Evolutionary conservation across 2,113 vertebrate species (phyloP).

Genomic region (Spea multiplicata): DNA sequence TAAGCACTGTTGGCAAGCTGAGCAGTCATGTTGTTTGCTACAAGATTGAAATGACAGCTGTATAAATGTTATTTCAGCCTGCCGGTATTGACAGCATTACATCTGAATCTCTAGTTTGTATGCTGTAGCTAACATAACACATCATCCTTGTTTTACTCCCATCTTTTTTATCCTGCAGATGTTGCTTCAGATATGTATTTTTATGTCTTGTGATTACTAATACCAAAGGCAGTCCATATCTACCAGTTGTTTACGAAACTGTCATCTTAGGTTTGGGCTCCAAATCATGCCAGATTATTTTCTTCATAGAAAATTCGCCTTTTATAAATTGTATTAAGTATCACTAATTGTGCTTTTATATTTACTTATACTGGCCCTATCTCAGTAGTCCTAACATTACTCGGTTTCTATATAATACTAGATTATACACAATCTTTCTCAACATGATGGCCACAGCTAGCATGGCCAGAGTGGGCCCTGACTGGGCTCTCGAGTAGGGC

Average conservation of each 20-base stretch:
- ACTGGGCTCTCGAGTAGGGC: too few relatives aligned
- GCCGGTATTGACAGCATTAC: slow-evolving; percentile 5
- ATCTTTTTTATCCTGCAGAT: neutral
- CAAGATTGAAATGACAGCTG: slow-evolving; percentile 19
- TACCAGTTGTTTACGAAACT: neutral
- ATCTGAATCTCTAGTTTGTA: neutral
- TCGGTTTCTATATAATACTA: too few relatives aligned
- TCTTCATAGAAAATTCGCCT: too few relatives aligned
- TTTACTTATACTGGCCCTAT: too few relatives aligned
- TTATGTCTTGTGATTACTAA: neutral
- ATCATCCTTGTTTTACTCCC: slow-evolving; percentile 1
- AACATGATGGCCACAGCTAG: too few relatives aligned
- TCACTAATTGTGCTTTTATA: too few relatives aligned
- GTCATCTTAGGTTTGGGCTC: neutral
- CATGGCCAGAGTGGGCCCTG: too few relatives aligned
- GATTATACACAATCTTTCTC: too few relatives aligned
- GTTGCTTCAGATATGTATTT: neutral
- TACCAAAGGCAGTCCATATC: neutral
- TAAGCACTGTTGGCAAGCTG: neutral
- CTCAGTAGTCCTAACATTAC: too few relatives aligned
- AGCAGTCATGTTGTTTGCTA: neutral
- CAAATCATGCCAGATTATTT: too few relatives aligned
- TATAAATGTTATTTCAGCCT: slow-evolving; percentile 22
- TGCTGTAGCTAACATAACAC: neutral
- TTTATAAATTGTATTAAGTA: too few relatives aligned